These are phyloP conservation scores for Dromas ardeola DNA, from an alignment of 2,113 vertebrate genomes.

Conservation along the genomic window DNA sequence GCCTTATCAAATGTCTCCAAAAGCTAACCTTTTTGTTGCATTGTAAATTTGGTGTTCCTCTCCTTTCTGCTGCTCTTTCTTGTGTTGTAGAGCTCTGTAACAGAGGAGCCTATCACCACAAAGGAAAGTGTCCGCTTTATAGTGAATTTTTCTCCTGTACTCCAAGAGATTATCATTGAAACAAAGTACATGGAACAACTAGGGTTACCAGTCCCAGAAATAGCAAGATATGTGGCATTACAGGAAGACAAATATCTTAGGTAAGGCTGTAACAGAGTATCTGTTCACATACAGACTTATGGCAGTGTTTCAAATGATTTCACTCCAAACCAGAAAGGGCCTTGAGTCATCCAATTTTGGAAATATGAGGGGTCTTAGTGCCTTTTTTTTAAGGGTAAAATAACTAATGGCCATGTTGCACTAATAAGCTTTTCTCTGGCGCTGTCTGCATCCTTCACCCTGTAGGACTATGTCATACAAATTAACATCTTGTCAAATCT, in stretches of 20 bases:
- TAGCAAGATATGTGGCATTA: constrained; percentile 80
- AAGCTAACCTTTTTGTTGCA: neutral
- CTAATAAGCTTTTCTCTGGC: neutral
- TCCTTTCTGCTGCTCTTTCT: neutral
- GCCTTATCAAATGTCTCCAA: neutral
- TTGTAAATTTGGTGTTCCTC: neutral
- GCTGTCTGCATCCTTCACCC: neutral
- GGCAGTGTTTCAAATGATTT: neutral
- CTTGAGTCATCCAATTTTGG: neutral
- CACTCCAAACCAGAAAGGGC: neutral
- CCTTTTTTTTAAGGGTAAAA: neutral
- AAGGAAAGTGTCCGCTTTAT: constrained; percentile 51
- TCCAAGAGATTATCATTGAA: constrained; percentile 86
- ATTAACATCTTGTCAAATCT: neutral
- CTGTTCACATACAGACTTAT: neutral
- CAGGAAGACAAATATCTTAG: constrained; percentile 83
- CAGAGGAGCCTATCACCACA: neutral
- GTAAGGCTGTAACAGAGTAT: constrained; percentile 58
- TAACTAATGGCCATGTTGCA: neutral
- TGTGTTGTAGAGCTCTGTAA: neutral
- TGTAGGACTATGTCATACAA: neutral
- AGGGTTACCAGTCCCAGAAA: constrained; percentile 78
- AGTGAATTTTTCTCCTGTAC: constrained; percentile 83
- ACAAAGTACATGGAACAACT: constrained; percentile 83
- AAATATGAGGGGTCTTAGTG: neutral